Conservation (phyloP, 2,888 invertebrate species). For the Gymnosoma rotundatum region DNA sequence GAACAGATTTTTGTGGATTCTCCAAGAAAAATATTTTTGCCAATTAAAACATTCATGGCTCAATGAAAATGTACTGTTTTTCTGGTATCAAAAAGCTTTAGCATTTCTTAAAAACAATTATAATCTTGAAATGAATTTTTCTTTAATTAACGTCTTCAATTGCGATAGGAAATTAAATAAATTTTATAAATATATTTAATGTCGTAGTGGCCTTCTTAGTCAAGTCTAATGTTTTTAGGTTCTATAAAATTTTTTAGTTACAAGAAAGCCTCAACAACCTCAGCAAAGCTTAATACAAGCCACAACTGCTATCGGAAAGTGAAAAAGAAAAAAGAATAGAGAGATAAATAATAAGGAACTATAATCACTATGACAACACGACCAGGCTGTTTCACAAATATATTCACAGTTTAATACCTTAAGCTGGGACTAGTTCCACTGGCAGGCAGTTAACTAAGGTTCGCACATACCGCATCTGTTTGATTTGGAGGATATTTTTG, state of each 20-base stretch:
- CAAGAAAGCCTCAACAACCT: conserved; percentile 9
- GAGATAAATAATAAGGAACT: conserved; percentile 20
- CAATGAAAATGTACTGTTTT: background rate
- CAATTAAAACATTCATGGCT: background rate
- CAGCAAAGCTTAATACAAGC: background rate
- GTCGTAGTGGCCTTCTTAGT: background rate
- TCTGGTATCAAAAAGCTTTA: background rate
- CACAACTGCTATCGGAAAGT: background rate
- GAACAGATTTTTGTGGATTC: background rate
- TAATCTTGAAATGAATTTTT: background rate
- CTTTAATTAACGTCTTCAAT: background rate
- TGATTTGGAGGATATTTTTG: no score
- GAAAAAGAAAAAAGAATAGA: background rate
- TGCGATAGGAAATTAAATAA: no score
- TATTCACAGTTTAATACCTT: no score
- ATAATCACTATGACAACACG: background rate
- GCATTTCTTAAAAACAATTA: background rate
- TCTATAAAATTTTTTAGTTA: background rate
- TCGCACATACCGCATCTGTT: no score
- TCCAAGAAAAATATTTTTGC: background rate
- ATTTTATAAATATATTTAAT: background rate
- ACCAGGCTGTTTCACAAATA: background rate
- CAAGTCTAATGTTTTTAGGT: background rate
- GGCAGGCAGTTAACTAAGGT: no score
- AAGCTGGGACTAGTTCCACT: no score